Percentiles rank a stretch among this genome's conserved stretches.
Conservation (phyloP, 2,797 vertebrate genomes). For the Discoglossus pictus region DNA sequence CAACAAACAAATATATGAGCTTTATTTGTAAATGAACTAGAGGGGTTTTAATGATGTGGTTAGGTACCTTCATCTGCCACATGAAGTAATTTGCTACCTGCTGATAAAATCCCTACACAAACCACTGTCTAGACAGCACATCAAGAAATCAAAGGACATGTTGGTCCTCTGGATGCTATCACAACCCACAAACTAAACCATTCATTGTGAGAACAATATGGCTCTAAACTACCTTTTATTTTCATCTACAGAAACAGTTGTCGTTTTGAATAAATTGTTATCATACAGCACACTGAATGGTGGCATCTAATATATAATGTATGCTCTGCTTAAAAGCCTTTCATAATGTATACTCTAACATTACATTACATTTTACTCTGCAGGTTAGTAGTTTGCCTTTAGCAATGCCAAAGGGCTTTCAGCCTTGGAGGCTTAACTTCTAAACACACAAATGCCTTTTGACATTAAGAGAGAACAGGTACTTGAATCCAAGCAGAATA, state of each 20-base stretch:
- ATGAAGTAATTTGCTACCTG: no score
- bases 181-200: no score
- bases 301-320: conserved; percentile 41
- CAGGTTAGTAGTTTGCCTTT: conserved; percentile 31
- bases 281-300: conserved; percentile 14
- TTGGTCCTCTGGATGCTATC: no score
- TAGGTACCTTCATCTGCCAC: no score
- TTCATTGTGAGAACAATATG: no score
- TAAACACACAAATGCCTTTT: conserved; percentile 35
- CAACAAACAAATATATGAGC: no score
- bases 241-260: conserved; percentile 10
- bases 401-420: conserved; percentile 39
- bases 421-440: conserved; percentile 35
- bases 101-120: no score
- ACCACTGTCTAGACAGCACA: no score
- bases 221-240: no score
- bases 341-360: conserved; percentile 39
- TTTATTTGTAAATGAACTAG: no score
- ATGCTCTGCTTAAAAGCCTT: conserved; percentile 36
- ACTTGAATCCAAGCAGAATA: conserved; percentile 21
- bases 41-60: no score
- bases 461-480: conserved; percentile 26
- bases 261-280: conserved; percentile 25
- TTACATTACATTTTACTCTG: conserved; percentile 40
- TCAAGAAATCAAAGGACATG: no score